Evolutionary conservation across 2,113 vertebrate species (phyloP), one percentile per base, ranked within the genome.

Genomic region (Hydrochoerus hydrochaeris): DNA sequence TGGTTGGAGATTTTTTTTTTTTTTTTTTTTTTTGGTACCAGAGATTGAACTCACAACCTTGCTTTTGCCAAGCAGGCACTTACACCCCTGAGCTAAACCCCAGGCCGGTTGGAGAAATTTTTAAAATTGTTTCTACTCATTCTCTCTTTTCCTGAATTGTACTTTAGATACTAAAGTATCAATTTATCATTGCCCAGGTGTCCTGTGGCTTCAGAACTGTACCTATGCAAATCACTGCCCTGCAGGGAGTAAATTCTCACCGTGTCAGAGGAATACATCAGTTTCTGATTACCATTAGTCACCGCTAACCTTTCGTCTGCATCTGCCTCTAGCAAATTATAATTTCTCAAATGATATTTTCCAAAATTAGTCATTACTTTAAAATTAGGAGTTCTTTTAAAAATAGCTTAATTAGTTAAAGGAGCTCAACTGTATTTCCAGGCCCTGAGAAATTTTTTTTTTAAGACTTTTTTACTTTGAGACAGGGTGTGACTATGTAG

Each of bases 291-390:
- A 22, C 92, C 46, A 24, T 90, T 88, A 54, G 5, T 96, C 57
- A 71, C 67, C 54, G 41, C 58, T 91, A 38, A 65, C 57, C 85
- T 86, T 90, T 52, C 54, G 82, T 90, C 65, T 81, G 69, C 28
- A n/a, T 38, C 49, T 41, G 62, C 91, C n/a, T 93, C 71, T 88
- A 83, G 69, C 35, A 91, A 32, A 17, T 82, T 82, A 44, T 60
- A 52, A 46, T 85, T 77, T 94, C 38, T 95, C 77, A 90, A 44
- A 54, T 82, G 81, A 38, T 91, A 30, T 67, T 95, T 96, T 95
- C 88, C 44, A 94, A 93, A 94, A 92, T 87, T 85, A 95, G 58
- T 73, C 67, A 90, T 80, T 95, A 22, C 60, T 95, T 94, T 91
- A 93, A 81, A 77, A 93, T 52, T 81, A 88, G 85, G 90, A 95